These are phyloP conservation scores for Mallateleia sp. DNA, from an alignment of 2,888 invertebrate genomes.

Conservation along the genomic window DNA sequence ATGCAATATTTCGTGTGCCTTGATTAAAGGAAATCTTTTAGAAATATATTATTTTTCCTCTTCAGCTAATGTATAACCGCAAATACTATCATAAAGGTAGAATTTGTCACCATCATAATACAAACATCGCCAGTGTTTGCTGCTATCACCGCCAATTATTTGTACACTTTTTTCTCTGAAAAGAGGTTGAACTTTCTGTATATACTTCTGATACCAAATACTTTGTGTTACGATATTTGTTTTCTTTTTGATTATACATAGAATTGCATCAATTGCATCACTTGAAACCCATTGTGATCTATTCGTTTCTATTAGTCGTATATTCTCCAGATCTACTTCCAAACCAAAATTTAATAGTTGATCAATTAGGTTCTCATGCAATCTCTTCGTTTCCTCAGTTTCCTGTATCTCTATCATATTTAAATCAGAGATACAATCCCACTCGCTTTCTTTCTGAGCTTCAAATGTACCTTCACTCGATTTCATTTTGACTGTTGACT, in stretches of 20 bases:
- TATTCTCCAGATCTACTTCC: not conserved
- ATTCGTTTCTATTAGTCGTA: too few species aligned
- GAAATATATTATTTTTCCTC: too few species aligned
- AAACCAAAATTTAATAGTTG: not conserved
- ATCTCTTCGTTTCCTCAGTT: not conserved
- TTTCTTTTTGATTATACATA: conserved; percentile 6
- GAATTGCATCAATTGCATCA: conserved; percentile 9
- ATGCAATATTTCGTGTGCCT: too few species aligned
- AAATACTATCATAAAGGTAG: too few species aligned
- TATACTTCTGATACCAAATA: conserved; percentile 4
- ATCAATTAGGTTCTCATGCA: not conserved
- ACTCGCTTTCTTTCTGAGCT: too few species aligned
- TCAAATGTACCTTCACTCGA: too few species aligned
- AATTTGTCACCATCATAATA: conserved; percentile 62
- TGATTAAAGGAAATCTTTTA: too few species aligned
- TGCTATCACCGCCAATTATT: conserved; percentile 63
- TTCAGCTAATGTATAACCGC: too few species aligned
- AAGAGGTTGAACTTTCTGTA: not conserved
- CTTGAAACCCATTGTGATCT: not conserved
- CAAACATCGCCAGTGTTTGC: conserved; percentile 72
- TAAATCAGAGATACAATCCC: too few species aligned
- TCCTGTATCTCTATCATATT: not conserved
- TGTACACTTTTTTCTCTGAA: conserved; percentile 21
- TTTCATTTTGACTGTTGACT: too few species aligned
- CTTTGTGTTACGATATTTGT: conserved; percentile 27